phyloP scores from a whole-genome alignment of 2,888 invertebrate genomes.

The Leptopilina drosophilae region DNA sequence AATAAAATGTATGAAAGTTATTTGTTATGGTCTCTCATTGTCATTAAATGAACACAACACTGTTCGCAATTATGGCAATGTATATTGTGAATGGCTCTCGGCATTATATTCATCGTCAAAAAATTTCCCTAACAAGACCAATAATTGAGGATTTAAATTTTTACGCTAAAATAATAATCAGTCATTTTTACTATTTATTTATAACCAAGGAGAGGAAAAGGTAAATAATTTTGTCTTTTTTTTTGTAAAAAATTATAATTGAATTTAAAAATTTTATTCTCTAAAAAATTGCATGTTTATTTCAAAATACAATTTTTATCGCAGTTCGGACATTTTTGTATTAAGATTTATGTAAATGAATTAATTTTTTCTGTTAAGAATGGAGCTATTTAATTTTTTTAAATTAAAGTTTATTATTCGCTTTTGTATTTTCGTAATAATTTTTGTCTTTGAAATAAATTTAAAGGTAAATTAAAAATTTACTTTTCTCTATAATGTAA shows the following conservation, averaged over 20 bases:
- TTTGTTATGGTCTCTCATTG: constrained; percentile 95
- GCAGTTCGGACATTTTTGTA: constrained; percentile 95
- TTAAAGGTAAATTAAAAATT: too few relatives aligned
- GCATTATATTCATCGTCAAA: constrained; percentile 90
- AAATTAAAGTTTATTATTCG: not conserved
- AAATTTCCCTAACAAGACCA: constrained; percentile 92
- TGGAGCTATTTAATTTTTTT: constrained; percentile 43
- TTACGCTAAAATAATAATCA: constrained; percentile 93
- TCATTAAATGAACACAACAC: constrained; percentile 95
- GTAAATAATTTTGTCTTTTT: too few relatives aligned
- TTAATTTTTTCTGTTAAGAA: constrained; percentile 42
- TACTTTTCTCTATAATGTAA: too few relatives aligned
- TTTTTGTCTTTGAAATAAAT: too few relatives aligned
- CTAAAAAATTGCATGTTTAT: constrained; percentile 29
- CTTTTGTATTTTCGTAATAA: not conserved
- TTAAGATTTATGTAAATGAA: constrained; percentile 88
- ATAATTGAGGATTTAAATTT: constrained; percentile 92
- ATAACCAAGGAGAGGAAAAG: constrained; percentile 95
- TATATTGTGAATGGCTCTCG: constrained; percentile 97
- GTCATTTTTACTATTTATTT: constrained; percentile 96
- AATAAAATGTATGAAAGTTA: constrained; percentile 91
- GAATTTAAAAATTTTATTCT: too few relatives aligned
- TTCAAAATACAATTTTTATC: constrained; percentile 74
- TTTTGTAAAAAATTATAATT: too few relatives aligned
- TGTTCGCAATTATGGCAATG: constrained; percentile 95